These are phyloP conservation scores for Agrypnus murinus DNA, from an alignment of 2,888 invertebrate genomes.

Conservation along the genomic window DNA sequence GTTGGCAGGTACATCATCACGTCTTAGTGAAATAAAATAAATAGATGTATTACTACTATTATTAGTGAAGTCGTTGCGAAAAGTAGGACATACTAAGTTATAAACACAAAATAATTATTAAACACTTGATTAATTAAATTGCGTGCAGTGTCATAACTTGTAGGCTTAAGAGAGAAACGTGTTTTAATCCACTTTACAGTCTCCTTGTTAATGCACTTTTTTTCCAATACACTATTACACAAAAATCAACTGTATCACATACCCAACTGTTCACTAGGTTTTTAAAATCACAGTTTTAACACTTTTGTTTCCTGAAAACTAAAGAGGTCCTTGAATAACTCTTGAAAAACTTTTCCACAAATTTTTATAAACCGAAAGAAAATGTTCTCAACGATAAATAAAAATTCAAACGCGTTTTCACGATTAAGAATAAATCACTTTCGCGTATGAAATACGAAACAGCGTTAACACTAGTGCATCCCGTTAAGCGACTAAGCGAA, in stretches of 20 bases:
- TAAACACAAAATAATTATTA: neutral
- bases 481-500: conserved; percentile 33
- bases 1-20: neutral
- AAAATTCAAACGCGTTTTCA: neutral
- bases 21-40: too few species aligned
- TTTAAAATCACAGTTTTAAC: neutral
- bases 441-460: conserved; percentile 28
- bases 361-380: too few species aligned
- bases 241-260: neutral
- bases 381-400: neutral
- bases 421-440: conserved; percentile 36
- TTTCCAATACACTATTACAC: conserved; percentile 10
- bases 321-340: too few species aligned
- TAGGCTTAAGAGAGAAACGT: conserved; percentile 3
- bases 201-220: conserved; percentile 3
- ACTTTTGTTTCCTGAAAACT: too few species aligned
- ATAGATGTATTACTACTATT: too few species aligned
- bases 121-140: neutral
- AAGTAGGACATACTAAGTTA: neutral
- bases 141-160: conserved; percentile 5
- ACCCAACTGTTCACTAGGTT: too few species aligned
- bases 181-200: conserved; percentile 2
- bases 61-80: too few species aligned
- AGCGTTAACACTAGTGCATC: neutral
- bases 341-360: too few species aligned